phyloP scores from a whole-genome alignment of 2,797 vertebrate species.

The Sebastes miniatus region DNA sequence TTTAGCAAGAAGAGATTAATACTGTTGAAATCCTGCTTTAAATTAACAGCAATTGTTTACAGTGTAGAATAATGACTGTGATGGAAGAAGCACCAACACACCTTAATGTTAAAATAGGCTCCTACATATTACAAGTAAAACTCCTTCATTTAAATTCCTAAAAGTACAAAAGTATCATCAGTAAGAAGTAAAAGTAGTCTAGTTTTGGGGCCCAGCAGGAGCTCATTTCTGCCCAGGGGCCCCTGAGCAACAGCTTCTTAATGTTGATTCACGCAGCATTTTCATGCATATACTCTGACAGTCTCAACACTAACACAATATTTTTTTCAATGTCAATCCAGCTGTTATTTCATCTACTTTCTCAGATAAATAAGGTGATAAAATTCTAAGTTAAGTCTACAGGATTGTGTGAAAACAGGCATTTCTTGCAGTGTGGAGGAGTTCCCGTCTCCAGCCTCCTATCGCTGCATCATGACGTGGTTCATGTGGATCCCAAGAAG shows the following conservation, averaged over 20 bases:
- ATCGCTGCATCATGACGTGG: background rate
- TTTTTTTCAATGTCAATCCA: background rate
- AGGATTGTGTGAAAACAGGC: background rate
- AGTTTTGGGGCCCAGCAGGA: no score
- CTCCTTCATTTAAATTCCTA: background rate
- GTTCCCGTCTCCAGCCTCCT: background rate
- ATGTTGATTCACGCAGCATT: no score
- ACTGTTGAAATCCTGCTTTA: no score
- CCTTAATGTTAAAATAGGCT: no score
- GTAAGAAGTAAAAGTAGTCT: no score
- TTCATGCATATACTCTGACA: background rate
- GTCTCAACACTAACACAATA: background rate
- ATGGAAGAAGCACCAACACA: background rate
- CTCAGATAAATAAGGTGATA: background rate
- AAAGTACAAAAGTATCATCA: no score
- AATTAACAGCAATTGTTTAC: no score
- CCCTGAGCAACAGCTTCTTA: no score
- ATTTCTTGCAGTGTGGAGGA: constrained; percentile 15
- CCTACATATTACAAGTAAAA: background rate
- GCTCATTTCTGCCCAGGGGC: no score
- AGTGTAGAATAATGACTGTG: background rate
- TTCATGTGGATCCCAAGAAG: background rate
- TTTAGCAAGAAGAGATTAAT: no score
- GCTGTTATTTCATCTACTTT: no score
- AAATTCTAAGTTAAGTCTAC: background rate